Evolutionary conservation across 2,888 invertebrate genomes (phyloP), one percentile per base, ranked within the genome.

Genomic region (Acleris literana): DNA sequence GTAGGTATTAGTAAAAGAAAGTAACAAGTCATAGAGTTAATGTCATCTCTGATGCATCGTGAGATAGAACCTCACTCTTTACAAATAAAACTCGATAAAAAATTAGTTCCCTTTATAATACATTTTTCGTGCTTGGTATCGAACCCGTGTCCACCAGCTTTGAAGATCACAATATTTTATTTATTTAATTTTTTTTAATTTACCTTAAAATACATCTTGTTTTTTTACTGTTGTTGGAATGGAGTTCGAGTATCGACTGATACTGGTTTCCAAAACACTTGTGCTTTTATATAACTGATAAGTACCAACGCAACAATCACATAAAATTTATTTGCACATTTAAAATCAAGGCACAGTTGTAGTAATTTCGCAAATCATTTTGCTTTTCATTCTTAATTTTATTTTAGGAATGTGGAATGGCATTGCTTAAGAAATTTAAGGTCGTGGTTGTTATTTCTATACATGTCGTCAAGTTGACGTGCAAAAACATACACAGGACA

Each of bases 121-220:
- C 9, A 29, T 29, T 29, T 29, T 9, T 9, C 7, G 3, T 7
- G 9, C 29, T 9, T 6, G 9, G 29, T 29, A 7, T 29, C 7
- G 7, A 29, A 29, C 29, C 29, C 29, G 29, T 1, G 29, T 1
- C 4, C 25, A 25, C 25, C 5, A 25, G 25, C 25, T 25, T 25
- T 25, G 4, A 5, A 25, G 25, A 5, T 25, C 25, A 5, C 5
- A 25, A 25, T 2, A 25, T 5, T 5, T 25, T 5, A 25, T 25
- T 25, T 25, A 25, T 25, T 25, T 25, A 4, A 7, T 29, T 29
- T 6, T 29, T 29, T 29, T 25, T 6, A 25, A 5, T 20, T 43
- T 43, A 55, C 55, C 55, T 39, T 55, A 13, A 11, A 18, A 48
- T 29, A 57, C 57, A 57, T 57, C 29, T 57, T 57, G 39, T 44